Evolutionary conservation across 2,888 invertebrate species (phyloP).

Genomic region (Uloborus plumipes): DNA sequence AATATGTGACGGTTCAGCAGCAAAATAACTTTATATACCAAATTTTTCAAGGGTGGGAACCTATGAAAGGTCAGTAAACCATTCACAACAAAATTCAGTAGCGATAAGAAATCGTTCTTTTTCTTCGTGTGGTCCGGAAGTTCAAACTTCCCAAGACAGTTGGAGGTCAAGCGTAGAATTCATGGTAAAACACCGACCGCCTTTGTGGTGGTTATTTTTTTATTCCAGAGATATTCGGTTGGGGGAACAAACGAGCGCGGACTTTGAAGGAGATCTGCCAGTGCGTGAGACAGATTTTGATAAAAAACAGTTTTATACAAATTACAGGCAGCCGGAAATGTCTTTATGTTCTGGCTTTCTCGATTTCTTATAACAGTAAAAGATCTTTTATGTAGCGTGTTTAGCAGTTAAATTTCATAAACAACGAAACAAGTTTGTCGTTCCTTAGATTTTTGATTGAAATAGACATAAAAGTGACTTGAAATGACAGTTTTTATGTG

Average conservation of each 20-base stretch:
- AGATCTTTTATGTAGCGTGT: too few relatives aligned
- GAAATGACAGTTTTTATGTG: too few relatives aligned
- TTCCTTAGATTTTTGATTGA: too few relatives aligned
- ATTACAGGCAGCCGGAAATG: conserved; percentile 25
- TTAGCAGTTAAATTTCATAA: too few relatives aligned
- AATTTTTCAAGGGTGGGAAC: conserved; percentile 29
- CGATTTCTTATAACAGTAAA: too few relatives aligned
- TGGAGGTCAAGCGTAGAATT: conserved; percentile 57
- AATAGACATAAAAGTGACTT: too few relatives aligned
- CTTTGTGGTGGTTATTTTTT: background rate
- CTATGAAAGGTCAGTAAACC: conserved; percentile 42
- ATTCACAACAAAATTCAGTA: conserved; percentile 6
- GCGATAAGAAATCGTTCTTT: conserved; percentile 11
- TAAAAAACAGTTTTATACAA: conserved; percentile 15
- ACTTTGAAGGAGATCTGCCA: conserved; percentile 7
- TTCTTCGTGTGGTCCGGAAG: conserved; percentile 4
- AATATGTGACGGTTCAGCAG: too few relatives aligned
- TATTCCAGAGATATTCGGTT: conserved; percentile 5
- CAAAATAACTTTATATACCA: background rate
- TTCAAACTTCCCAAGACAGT: conserved; percentile 7
- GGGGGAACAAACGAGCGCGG: conserved; percentile 2
- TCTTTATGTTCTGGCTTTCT: too few relatives aligned
- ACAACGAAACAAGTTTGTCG: too few relatives aligned
- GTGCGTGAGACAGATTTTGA: conserved; percentile 22
- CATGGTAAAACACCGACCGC: conserved; percentile 22